phyloP scores from a whole-genome alignment of 2,888 invertebrate genomes.

The Actias luna region DNA sequence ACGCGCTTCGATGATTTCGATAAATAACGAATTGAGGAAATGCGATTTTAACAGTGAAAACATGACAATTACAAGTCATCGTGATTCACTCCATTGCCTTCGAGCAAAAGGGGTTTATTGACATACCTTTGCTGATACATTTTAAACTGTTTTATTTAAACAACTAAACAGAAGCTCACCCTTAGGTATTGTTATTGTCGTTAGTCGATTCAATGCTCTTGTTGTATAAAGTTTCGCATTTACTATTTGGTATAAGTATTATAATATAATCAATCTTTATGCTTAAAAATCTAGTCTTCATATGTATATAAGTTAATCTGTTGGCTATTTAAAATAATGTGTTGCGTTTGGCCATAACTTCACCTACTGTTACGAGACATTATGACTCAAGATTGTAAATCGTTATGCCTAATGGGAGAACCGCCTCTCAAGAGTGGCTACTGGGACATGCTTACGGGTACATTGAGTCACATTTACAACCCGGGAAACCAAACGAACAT shows the following conservation, averaged over 20 bases:
- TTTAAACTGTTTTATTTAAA: slow-evolving; percentile 62
- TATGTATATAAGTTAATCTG: neutral
- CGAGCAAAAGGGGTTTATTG: slow-evolving; percentile 75
- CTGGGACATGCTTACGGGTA: too few relatives aligned
- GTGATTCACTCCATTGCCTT: slow-evolving; percentile 70
- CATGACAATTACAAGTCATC: slow-evolving; percentile 79
- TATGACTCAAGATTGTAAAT: too few relatives aligned
- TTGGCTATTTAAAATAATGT: too few relatives aligned
- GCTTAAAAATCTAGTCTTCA: neutral
- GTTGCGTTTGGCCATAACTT: too few relatives aligned
- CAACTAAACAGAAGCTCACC: slow-evolving; percentile 48
- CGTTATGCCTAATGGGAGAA: too few relatives aligned
- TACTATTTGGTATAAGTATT: neutral
- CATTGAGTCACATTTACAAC: too few relatives aligned
- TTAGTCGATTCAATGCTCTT: neutral
- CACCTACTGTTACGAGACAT: too few relatives aligned
- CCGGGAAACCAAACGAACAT: too few relatives aligned
- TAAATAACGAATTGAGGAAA: slow-evolving; percentile 76
- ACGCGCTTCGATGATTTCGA: slow-evolving; percentile 61
- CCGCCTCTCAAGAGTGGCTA: too few relatives aligned
- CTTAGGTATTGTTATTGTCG: slow-evolving; percentile 17
- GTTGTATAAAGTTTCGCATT: neutral
- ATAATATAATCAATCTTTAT: neutral
- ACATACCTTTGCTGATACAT: slow-evolving; percentile 64
- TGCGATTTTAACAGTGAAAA: slow-evolving; percentile 80